phyloP scores from a whole-genome alignment of 2,797 vertebrate genomes.

The Scleropages formosus region DNA sequence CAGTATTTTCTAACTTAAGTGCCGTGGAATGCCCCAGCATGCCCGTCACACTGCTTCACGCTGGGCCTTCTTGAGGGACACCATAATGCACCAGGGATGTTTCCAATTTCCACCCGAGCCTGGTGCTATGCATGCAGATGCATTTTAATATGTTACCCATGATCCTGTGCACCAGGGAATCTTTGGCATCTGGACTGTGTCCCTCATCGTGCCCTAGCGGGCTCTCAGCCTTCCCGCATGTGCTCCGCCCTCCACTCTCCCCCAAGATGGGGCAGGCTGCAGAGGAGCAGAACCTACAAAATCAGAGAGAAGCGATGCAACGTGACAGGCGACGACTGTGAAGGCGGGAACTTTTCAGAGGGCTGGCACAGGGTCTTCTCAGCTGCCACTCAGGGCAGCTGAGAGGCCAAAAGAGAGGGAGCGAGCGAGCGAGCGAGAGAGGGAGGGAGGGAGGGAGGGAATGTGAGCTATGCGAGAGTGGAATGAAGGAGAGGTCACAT shows the following conservation, averaged over 20 bases:
- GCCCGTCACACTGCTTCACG: no score
- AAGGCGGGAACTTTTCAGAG: background rate
- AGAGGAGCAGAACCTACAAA: no score
- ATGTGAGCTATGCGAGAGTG: conserved; percentile 71
- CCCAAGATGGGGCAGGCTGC: no score
- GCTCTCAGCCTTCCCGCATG: no score
- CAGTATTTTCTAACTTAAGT: no score
- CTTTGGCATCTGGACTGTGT: no score
- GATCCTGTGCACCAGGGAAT: background rate
- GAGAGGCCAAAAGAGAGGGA: background rate
- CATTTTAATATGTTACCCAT: conserved; percentile 6
- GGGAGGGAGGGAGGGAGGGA: conserved; percentile 39
- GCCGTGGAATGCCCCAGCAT: no score
- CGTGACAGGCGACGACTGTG: background rate
- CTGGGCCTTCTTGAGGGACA: no score
- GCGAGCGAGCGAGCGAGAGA: background rate
- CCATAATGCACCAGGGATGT: background rate
- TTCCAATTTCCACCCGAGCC: background rate
- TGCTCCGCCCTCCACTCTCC: no score
- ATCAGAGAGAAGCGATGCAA: no score
- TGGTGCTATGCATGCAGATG: background rate
- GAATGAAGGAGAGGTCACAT: conserved; percentile 74
- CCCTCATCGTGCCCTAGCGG: no score
- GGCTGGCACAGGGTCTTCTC: background rate
- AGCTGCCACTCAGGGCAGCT: background rate